phyloP scores from a whole-genome alignment of 37 sponge, comb jelly and placozoan genomes.

The Diacarnus erythraeanus region DNA sequence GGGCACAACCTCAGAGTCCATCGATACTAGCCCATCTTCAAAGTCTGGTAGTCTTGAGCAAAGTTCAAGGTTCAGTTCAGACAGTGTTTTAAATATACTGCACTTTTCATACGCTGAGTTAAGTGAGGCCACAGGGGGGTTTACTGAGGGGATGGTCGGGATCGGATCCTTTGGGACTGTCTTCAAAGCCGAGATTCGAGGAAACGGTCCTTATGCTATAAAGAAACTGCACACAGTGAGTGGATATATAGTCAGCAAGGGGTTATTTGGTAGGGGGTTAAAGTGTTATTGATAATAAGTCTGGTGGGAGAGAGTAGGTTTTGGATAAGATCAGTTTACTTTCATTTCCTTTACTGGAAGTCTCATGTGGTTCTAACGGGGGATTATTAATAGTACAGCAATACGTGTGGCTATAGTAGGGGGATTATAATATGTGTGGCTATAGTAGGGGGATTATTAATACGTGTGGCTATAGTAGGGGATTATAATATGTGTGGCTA shows the following conservation, averaged over 20 bases:
- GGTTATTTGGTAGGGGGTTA: background rate
- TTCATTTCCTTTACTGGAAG: background rate
- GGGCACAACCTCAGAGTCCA: background rate
- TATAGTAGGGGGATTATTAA: no score
- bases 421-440: no score
- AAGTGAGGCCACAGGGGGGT: slow-evolving; percentile 49
- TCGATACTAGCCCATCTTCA: background rate
- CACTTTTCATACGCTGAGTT: slow-evolving; percentile 46
- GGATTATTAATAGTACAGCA: no score
- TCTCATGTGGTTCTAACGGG: no score
- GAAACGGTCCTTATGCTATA: slow-evolving; percentile 67
- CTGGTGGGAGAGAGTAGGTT: no score
- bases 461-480: no score
- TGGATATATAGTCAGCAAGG: background rate
- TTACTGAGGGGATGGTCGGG: slow-evolving; percentile 58
- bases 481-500: no score
- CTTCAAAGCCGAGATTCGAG: slow-evolving; percentile 48
- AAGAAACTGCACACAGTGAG: slow-evolving; percentile 74
- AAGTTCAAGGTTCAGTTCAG: background rate
- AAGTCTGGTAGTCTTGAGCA: background rate
- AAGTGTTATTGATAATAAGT: no score
- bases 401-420: no score
- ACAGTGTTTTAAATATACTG: slow-evolving; percentile 16
- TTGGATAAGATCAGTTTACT: no score
- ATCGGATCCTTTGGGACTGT: slow-evolving; percentile 40